Evolutionary conservation across 2,113 vertebrate species (phyloP).

Genomic region (Telmatochromis bifrenatus): DNA sequence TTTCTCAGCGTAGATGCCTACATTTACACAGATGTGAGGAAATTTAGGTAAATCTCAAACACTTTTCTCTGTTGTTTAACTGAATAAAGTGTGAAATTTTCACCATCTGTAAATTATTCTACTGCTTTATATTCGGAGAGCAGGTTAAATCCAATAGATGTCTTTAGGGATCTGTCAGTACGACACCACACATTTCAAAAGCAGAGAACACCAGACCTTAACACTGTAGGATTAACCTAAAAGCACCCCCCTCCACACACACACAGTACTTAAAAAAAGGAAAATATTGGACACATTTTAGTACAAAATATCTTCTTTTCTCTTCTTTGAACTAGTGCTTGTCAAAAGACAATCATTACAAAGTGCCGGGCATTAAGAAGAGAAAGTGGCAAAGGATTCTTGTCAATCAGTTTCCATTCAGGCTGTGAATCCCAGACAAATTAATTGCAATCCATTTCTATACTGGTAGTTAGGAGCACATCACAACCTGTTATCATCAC

Average conservation of each 20-base stretch:
- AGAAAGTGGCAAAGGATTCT: constrained; percentile 41
- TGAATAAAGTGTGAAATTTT: background rate
- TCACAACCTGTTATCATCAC: constrained; percentile 35
- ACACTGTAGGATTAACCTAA: background rate
- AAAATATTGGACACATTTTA: background rate
- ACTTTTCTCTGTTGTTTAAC: background rate
- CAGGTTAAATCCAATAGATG: background rate
- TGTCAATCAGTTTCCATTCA: constrained; percentile 62
- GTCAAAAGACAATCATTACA: constrained; percentile 62
- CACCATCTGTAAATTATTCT: background rate
- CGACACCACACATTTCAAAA: background rate
- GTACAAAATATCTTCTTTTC: background rate
- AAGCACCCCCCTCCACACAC: background rate
- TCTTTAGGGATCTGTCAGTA: background rate
- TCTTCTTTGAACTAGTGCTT: constrained; percentile 39
- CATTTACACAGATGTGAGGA: background rate
- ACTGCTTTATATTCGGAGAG: background rate
- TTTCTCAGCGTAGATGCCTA: background rate
- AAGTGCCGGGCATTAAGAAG: constrained; percentile 38
- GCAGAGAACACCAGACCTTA: background rate
- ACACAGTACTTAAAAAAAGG: background rate
- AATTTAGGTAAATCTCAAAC: background rate
- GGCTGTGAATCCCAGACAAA: constrained; percentile 20
- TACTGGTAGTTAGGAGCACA: background rate
- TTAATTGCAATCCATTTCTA: constrained; percentile 37